Percentiles rank a stretch among this genome's conserved stretches.
phyloP scores from a whole-genome alignment of 1,140 invertebrate genomes.

The Bilobella aurantiaca region DNA sequence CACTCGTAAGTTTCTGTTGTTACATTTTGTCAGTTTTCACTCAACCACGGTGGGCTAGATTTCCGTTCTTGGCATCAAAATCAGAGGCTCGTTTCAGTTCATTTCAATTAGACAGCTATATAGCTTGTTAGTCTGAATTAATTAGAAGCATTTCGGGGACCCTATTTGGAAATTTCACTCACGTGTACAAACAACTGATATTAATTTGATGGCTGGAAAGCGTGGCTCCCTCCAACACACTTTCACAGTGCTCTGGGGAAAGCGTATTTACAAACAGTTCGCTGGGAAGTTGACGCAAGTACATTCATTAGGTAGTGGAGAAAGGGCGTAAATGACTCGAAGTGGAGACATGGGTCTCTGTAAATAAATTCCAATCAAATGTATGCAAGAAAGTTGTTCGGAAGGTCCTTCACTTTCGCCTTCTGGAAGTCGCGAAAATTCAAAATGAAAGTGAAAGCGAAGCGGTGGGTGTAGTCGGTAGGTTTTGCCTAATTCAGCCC shows the following conservation, averaged over 20 bases:
- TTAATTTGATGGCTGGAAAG: conserved; percentile 5
- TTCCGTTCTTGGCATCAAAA: no score
- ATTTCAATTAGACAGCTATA: no score
- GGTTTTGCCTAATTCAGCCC: not conserved
- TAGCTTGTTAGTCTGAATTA: not conserved
- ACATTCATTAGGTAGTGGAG: not conserved
- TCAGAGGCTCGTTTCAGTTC: no score
- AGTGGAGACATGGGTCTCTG: not conserved
- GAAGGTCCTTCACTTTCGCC: not conserved
- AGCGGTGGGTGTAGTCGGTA: not conserved
- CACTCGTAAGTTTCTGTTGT: no score
- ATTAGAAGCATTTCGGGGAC: not conserved
- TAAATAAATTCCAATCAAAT: conserved; percentile 2
- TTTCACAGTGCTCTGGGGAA: no score
- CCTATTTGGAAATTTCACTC: not conserved
- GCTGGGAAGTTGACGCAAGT: not conserved
- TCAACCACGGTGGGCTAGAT: no score
- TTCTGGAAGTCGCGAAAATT: no score
- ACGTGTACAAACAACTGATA: conserved; percentile 1
- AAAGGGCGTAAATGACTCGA: not conserved
- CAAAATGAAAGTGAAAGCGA: no score
- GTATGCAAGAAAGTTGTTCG: not conserved
- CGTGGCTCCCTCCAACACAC: not conserved
- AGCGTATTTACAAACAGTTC: not conserved
- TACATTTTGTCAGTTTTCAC: no score